phyloP scores from a whole-genome alignment of 2,888 invertebrate species.

The Pyrgus malvae region DNA sequence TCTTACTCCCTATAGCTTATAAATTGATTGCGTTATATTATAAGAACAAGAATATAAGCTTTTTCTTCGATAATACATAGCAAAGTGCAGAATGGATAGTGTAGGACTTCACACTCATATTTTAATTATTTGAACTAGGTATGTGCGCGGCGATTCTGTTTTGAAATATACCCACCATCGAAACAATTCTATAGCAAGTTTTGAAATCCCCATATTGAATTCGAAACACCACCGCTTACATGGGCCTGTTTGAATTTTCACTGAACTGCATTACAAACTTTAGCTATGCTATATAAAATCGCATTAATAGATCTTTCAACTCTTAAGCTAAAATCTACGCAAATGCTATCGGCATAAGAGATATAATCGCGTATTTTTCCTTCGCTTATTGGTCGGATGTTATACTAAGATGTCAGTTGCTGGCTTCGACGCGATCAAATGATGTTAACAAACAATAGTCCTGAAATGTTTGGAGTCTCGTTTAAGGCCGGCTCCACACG shows the following conservation, averaged over 20 bases:
- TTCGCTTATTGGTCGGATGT: neutral
- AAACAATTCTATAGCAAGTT: too few relatives aligned
- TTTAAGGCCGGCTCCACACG: too few relatives aligned
- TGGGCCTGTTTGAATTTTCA: slow-evolving; percentile 67
- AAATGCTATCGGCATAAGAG: slow-evolving; percentile 23
- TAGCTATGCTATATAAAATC: slow-evolving; percentile 18
- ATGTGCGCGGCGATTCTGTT: too few relatives aligned
- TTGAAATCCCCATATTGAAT: slow-evolving; percentile 37
- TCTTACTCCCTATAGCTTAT: too few relatives aligned
- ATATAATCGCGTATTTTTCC: slow-evolving; percentile 22
- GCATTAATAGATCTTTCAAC: slow-evolving; percentile 7
- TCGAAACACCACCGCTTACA: slow-evolving; percentile 45
- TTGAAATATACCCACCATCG: too few relatives aligned
- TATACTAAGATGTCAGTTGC: neutral
- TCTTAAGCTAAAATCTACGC: neutral
- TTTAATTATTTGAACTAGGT: too few relatives aligned
- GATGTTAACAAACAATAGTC: slow-evolving; percentile 55
- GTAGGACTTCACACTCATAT: too few relatives aligned
- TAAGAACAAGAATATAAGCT: too few relatives aligned
- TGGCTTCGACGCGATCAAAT: slow-evolving; percentile 59
- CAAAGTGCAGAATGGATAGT: too few relatives aligned
- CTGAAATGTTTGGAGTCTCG: slow-evolving; percentile 30
- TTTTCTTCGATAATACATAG: too few relatives aligned
- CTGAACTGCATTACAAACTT: slow-evolving; percentile 73
- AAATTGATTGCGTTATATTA: too few relatives aligned